Evolutionary conservation across 35 echinoderm and acorn worm species (phyloP).

Genomic region (Patiria miniata): DNA sequence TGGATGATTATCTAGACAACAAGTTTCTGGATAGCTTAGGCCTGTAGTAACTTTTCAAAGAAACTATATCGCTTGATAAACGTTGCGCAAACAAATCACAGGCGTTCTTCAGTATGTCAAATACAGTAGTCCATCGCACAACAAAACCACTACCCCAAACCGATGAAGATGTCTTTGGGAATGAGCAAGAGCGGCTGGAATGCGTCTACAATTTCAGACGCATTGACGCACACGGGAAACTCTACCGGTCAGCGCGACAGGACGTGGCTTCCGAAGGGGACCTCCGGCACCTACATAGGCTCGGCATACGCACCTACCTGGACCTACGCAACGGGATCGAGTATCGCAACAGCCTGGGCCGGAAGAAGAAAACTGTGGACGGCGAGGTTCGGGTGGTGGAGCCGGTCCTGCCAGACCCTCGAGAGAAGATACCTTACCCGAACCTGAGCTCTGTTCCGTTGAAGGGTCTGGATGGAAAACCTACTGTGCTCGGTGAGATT

Average conservation of each 20-base stretch:
- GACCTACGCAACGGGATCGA: conserved; percentile 48
- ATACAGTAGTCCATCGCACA: too few relatives aligned
- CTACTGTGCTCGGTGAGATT: conserved; percentile 22
- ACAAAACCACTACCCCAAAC: too few relatives aligned
- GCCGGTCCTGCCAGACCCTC: neutral
- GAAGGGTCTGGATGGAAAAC: neutral
- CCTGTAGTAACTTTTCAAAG: too few relatives aligned
- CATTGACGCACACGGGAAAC: conserved; percentile 20
- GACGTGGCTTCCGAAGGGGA: conserved; percentile 42
- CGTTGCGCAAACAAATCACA: too few relatives aligned
- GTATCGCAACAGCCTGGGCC: conserved; percentile 7
- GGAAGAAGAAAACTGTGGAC: conserved; percentile 40
- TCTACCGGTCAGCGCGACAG: conserved; percentile 59
- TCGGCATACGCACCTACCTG: conserved; percentile 37
- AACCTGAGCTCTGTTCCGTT: neutral
- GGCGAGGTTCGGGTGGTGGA: neutral
- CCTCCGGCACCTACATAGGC: conserved; percentile 18
- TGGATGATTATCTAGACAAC: too few relatives aligned
- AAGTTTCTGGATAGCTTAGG: too few relatives aligned
- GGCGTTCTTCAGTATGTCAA: too few relatives aligned
- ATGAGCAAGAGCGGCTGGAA: neutral
- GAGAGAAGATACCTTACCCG: neutral
- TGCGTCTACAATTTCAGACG: conserved; percentile 45
- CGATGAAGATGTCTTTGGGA: too few relatives aligned
- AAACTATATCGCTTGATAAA: too few relatives aligned